These are phyloP conservation scores for Plectropomus leopardus DNA, from an alignment of 2,113 vertebrate genomes.

Conservation along the genomic window DNA sequence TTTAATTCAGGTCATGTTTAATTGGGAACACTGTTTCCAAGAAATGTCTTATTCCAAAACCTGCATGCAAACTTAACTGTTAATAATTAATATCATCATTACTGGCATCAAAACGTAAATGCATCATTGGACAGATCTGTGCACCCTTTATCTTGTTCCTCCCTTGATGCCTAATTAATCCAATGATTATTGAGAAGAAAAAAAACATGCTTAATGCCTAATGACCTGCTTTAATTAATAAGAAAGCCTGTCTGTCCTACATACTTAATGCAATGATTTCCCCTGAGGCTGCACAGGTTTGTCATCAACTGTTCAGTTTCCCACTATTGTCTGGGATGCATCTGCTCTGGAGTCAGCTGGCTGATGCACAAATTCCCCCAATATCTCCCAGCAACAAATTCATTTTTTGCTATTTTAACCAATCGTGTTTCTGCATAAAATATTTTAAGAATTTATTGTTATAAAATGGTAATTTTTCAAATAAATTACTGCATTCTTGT, in stretches of 20 bases:
- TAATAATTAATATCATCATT: conserved; percentile 53
- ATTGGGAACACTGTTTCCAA: background rate
- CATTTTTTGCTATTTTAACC: conserved; percentile 13
- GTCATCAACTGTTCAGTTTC: conserved; percentile 80
- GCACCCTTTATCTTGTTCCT: conserved; percentile 24
- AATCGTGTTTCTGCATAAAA: background rate
- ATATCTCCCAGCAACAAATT: conserved; percentile 56
- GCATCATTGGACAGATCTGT: conserved; percentile 34
- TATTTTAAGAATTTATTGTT: background rate
- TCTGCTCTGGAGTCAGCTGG: conserved; percentile 79
- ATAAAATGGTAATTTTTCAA: background rate
- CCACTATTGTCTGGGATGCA: conserved; percentile 80
- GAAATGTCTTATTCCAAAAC: background rate
- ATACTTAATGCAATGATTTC: conserved; percentile 72
- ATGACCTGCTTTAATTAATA: conserved; percentile 80
- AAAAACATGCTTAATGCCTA: conserved; percentile 44
- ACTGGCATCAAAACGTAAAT: conserved; percentile 33
- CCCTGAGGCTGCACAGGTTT: conserved; percentile 73
- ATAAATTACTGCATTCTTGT: background rate
- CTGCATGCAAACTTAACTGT: conserved; percentile 12
- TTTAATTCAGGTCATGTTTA: background rate
- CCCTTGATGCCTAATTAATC: conserved; percentile 70
- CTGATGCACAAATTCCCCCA: conserved; percentile 48
- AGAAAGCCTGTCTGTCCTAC: conserved; percentile 64
- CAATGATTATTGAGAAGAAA: conserved; percentile 43